Evolutionary conservation across 2,888 invertebrate species (phyloP).

Genomic region (Aleiodes leptofemur): DNA sequence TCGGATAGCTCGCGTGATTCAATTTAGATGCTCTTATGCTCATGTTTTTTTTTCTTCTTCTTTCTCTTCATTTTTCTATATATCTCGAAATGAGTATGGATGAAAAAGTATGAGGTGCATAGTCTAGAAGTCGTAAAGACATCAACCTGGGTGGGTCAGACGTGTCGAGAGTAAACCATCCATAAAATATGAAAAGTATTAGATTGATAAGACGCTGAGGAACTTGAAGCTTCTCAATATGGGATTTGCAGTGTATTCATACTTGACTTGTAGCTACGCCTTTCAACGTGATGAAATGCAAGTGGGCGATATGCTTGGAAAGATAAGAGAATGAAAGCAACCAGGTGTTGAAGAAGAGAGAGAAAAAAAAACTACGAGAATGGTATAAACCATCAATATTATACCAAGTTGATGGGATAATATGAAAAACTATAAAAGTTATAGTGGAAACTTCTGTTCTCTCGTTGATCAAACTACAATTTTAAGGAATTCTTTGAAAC

Average conservation of each 20-base stretch:
- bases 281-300: slow-evolving; percentile 18
- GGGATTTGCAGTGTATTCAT: slow-evolving; percentile 39
- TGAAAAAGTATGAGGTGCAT: slow-evolving; percentile 46
- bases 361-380: slow-evolving; percentile 34
- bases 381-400: slow-evolving; percentile 65
- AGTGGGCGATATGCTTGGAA: slow-evolving; percentile 36
- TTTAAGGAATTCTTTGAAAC: not conserved
- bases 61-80: slow-evolving; percentile 15
- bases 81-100: slow-evolving; percentile 14
- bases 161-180: slow-evolving; percentile 46
- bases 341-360: slow-evolving; percentile 13
- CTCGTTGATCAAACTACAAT: slow-evolving; percentile 52
- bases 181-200: slow-evolving; percentile 71
- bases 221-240: not conserved
- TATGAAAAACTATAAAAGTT: slow-evolving; percentile 71
- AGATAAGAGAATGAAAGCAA: slow-evolving; percentile 22
- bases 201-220: slow-evolving; percentile 65
- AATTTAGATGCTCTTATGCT: slow-evolving; percentile 42
- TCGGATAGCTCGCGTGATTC: slow-evolving; percentile 48
- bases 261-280: slow-evolving; percentile 21
- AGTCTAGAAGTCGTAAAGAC: slow-evolving; percentile 49
- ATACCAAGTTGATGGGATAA: slow-evolving; percentile 66
- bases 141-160: slow-evolving; percentile 46
- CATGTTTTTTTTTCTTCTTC: slow-evolving; percentile 26
- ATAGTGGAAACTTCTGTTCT: slow-evolving; percentile 69